Percentiles rank a stretch among this genome's conserved stretches.
Conservation (phyloP, 2,797 vertebrate species). For the Gallirallus australis region DNA sequence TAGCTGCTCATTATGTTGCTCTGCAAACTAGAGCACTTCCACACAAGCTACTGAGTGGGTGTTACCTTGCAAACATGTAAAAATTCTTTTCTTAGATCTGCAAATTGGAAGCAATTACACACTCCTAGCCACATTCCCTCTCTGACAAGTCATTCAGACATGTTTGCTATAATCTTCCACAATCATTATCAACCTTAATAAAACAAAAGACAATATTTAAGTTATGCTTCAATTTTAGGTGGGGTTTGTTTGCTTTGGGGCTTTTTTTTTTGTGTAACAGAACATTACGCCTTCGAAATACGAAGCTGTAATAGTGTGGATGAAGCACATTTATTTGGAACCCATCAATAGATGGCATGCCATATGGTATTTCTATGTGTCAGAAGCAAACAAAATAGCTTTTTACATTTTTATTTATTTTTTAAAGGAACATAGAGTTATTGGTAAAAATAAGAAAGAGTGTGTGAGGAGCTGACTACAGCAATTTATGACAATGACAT, state of each 20-base stretch:
- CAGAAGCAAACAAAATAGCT: not conserved
- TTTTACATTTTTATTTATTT: not conserved
- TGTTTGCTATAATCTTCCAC: not conserved
- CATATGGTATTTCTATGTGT: not conserved
- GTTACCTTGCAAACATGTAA: not conserved
- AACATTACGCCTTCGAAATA: not conserved
- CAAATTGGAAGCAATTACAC: not conserved
- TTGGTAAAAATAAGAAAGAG: not conserved
- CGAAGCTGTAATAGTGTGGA: not conserved
- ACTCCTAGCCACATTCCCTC: not conserved
- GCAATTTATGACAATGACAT: not conserved
- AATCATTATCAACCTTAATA: not conserved
- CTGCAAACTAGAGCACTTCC: not conserved
- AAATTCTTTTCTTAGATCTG: not conserved
- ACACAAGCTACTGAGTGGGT: not conserved
- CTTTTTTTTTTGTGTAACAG: not conserved
- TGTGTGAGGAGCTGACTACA: not conserved
- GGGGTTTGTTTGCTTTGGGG: rapidly evolving
- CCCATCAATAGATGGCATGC: not conserved
- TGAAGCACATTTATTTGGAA: not conserved
- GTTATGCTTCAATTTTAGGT: not conserved
- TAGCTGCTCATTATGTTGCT: conserved; percentile 28
- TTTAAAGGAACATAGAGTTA: not conserved
- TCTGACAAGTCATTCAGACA: not conserved
- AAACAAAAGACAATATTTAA: not conserved